Conservation (phyloP, 2,888 invertebrate species). For the Bombylius discolor region DNA sequence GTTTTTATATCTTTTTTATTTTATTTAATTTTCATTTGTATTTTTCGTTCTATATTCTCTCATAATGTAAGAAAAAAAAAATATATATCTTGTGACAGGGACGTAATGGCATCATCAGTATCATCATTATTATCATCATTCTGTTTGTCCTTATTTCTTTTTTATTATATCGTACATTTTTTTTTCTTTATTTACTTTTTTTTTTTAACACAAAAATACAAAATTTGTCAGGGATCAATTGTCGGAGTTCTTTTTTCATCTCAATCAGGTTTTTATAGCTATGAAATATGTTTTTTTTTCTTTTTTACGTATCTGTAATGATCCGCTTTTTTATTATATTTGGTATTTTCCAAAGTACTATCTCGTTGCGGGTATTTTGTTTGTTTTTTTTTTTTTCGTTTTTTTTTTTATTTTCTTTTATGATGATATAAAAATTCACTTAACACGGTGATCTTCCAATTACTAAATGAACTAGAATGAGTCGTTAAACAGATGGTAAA, state of each 20-base stretch:
- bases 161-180: not conserved
- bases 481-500: not conserved
- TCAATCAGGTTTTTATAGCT: not conserved
- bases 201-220: not conserved
- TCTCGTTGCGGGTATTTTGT: not conserved
- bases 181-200: not conserved
- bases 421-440: not conserved
- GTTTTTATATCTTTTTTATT: not conserved
- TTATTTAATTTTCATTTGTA: not conserved
- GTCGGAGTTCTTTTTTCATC: not conserved
- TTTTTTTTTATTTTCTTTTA: not conserved
- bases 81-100: not conserved
- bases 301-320: no score
- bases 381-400: no score
- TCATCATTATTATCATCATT: not conserved
- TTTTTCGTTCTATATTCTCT: not conserved
- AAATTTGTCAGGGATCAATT: not conserved
- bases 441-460: not conserved
- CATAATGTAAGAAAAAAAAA: not conserved
- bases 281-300: no score
- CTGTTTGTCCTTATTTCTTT: not conserved
- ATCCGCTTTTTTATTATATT: no score
- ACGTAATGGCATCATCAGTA: not conserved
- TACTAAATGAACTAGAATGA: not conserved
- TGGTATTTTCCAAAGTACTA: not conserved